phyloP scores from a whole-genome alignment of 2,888 invertebrate species.

The Strigamia crassipes region DNA sequence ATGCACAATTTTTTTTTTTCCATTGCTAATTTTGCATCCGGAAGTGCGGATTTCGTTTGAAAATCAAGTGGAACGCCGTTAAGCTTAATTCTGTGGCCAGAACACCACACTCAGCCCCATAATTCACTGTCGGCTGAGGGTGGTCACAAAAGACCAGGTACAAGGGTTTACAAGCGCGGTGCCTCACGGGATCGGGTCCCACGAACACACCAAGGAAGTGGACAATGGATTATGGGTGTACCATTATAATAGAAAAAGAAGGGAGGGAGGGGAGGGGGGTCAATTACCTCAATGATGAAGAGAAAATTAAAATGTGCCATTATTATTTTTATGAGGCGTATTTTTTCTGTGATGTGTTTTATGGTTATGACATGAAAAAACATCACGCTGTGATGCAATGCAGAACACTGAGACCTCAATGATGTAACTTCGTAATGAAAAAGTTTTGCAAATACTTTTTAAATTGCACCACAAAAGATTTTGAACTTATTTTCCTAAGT shows the following conservation, averaged over 20 bases:
- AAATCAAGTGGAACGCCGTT: conserved; percentile 31
- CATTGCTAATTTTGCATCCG: conserved; percentile 4
- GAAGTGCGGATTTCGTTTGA: conserved; percentile 37
- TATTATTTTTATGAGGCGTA: conserved; percentile 27
- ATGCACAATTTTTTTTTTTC: background rate
- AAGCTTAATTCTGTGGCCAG: conserved; percentile 37
- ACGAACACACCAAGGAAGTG: conserved; percentile 31
- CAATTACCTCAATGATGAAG: conserved; percentile 31
- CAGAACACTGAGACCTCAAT: background rate
- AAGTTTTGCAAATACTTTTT: background rate
- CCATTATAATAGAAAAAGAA: background rate
- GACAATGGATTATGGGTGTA: conserved; percentile 31
- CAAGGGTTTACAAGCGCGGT: conserved; percentile 37
- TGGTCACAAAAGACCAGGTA: conserved; percentile 33
- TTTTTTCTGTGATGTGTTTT: conserved; percentile 22
- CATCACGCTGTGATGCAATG: conserved; percentile 15
- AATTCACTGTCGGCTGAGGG: conserved; percentile 37
- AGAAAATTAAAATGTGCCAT: conserved; percentile 29
- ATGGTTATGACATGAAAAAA: conserved; percentile 26
- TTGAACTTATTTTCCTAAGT: background rate
- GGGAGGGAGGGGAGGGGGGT: background rate
- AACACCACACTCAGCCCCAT: conserved; percentile 31
- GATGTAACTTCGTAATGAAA: background rate
- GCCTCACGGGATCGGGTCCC: conserved; percentile 26
- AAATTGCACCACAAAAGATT: background rate